Conservation (phyloP, 2,113 vertebrate genomes). For the Melanotaenia duboulayi region DNA sequence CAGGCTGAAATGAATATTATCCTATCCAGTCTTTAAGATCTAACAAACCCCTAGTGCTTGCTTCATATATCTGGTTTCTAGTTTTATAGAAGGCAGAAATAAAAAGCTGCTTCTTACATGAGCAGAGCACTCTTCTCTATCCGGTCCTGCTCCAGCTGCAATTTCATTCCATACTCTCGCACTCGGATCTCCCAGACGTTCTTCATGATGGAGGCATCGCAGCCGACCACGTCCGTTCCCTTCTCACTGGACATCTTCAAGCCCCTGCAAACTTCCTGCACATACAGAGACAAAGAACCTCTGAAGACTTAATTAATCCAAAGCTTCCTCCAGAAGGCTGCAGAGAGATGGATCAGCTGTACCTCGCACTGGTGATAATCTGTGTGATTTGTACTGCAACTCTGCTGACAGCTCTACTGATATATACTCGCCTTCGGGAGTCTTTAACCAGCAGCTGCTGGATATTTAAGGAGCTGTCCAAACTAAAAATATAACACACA, state of each 20-base stretch:
- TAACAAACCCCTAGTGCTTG: not conserved
- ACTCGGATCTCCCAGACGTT: slow-evolving; percentile 64
- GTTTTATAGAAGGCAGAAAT: not conserved
- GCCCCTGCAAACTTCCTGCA: slow-evolving; percentile 11
- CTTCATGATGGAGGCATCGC: slow-evolving; percentile 61
- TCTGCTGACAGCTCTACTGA: slow-evolving; percentile 31
- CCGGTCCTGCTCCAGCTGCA: slow-evolving; percentile 36
- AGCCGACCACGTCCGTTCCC: slow-evolving; percentile 44
- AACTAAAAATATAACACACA: slow-evolving; percentile 47
- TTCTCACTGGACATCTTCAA: slow-evolving; percentile 54
- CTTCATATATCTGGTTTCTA: not conserved
- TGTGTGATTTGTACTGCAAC: not conserved
- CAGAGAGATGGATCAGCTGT: not conserved
- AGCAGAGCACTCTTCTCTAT: slow-evolving; percentile 46
- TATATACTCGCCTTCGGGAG: slow-evolving; percentile 14
- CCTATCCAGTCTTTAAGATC: not conserved
- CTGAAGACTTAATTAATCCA: not conserved
- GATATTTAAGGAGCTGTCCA: slow-evolving; percentile 10
- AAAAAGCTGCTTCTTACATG: slow-evolving; percentile 28
- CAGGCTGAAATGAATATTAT: not conserved
- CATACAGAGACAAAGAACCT: not conserved
- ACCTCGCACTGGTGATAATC: slow-evolving; percentile 36
- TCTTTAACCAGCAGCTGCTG: slow-evolving; percentile 11
- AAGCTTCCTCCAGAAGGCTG: not conserved
- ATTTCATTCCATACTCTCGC: slow-evolving; percentile 24